Conservation (phyloP, 30 jellyfish, hydroid and myxozoan genomes). For the Turritopsis dohrnii region DNA sequence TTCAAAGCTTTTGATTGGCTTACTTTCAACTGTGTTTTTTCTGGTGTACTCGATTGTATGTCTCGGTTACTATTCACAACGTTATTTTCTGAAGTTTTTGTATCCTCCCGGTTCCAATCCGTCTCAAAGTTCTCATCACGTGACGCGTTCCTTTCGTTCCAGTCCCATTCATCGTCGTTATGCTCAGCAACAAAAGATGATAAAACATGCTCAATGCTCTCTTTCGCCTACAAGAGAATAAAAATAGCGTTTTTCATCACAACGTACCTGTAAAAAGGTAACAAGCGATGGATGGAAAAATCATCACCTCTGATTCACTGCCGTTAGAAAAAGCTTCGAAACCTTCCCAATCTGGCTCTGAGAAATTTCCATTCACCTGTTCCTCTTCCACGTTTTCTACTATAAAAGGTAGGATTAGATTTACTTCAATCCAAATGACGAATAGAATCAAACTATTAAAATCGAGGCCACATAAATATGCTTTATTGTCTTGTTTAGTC, state of each 20-base stretch:
- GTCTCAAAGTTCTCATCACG: background rate
- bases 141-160: background rate
- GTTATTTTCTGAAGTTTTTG: background rate
- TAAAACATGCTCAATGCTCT: background rate
- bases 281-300: background rate
- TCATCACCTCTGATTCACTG: conserved; percentile 48
- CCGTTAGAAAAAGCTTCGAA: conserved; percentile 57
- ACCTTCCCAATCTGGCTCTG: conserved; percentile 96
- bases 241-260: no score
- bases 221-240: background rate
- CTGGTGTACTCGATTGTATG: no score
- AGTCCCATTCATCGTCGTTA: conserved; percentile 5
- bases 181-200: background rate
- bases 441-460: no score
- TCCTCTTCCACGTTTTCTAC: background rate
- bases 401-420: background rate
- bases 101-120: background rate
- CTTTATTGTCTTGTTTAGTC: no score
- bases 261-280: no score
- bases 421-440: no score
- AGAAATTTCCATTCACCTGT: conserved; percentile 22
- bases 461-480: no score
- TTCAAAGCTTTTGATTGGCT: background rate
- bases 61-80: background rate
- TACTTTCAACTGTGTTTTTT: background rate